These are phyloP conservation scores for Euzetes globulus DNA, from an alignment of 2,888 invertebrate genomes.

Conservation along the genomic window DNA sequence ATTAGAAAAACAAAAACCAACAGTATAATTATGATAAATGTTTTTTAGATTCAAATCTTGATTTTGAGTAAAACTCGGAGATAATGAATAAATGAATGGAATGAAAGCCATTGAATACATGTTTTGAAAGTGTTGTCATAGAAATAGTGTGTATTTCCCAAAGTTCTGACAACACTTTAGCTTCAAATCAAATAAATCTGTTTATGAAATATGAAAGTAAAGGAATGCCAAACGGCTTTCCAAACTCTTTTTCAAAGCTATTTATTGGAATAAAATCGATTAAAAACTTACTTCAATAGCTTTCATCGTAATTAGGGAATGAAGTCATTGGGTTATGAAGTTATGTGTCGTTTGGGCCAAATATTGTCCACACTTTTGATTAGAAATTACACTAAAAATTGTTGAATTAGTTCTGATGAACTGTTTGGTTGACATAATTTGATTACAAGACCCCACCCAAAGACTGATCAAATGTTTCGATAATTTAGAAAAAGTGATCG, in stretches of 20 bases:
- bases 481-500: not conserved
- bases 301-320: no score
- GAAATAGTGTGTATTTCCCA: not conserved
- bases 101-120: not conserved
- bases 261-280: no score
- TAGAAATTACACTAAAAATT: not conserved
- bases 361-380: not conserved
- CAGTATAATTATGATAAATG: no score
- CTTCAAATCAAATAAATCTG: not conserved
- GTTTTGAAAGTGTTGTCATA: slow-evolving; percentile 10
- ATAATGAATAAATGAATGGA: not conserved
- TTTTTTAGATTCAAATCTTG: not conserved
- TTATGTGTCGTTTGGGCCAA: not conserved
- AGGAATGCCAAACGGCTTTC: not conserved
- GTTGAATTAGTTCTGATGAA: not conserved
- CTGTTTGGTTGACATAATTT: slow-evolving; percentile 18
- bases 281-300: no score
- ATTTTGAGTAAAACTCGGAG: not conserved
- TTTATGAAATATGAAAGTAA: not conserved
- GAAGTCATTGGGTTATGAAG: not conserved
- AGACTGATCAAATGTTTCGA: not conserved
- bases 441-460: not conserved
- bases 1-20: no score
- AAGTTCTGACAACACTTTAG: not conserved
- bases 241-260: no score